These are phyloP conservation scores for Neoascia interrupta DNA, from an alignment of 2,888 invertebrate species.

Conservation along the genomic window DNA sequence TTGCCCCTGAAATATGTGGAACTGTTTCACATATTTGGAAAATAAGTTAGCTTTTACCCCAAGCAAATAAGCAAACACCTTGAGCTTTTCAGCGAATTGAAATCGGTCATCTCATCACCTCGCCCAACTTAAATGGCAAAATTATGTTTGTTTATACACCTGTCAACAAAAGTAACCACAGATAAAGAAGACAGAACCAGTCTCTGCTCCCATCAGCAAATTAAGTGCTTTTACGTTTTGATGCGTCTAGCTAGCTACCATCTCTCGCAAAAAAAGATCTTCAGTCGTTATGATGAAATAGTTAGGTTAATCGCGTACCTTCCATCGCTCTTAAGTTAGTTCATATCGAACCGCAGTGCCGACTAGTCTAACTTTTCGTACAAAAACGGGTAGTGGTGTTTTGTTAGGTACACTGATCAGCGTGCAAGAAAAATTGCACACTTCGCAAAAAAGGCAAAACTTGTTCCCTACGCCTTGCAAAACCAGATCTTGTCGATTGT, in stretches of 20 bases:
- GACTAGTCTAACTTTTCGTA: constrained; percentile 41
- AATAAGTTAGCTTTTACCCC: too few species aligned
- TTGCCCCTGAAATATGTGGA: too few species aligned
- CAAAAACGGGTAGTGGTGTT: neutral
- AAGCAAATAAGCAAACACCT: neutral
- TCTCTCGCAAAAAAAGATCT: constrained; percentile 35
- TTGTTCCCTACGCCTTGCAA: constrained; percentile 31
- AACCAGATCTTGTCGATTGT: constrained; percentile 6
- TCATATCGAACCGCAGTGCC: constrained; percentile 23
- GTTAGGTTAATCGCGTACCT: constrained; percentile 17
- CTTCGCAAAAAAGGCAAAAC: constrained; percentile 36
- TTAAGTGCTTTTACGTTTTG: constrained; percentile 24
- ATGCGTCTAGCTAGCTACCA: too few species aligned
- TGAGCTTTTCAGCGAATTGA: constrained; percentile 41
- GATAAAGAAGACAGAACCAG: constrained; percentile 35
- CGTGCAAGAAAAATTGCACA: constrained; percentile 19
- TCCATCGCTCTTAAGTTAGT: constrained; percentile 48
- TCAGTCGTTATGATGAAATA: too few species aligned
- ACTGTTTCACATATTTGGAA: too few species aligned
- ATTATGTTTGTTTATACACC: constrained; percentile 49
- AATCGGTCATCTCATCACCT: neutral
- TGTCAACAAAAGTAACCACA: constrained; percentile 44
- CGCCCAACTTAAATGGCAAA: constrained; percentile 1
- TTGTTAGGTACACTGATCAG: constrained; percentile 5
- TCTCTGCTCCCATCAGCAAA: constrained; percentile 35